These are phyloP conservation scores for Neotoma lepida DNA, from an alignment of 2,113 vertebrate genomes.

Conservation along the genomic window DNA sequence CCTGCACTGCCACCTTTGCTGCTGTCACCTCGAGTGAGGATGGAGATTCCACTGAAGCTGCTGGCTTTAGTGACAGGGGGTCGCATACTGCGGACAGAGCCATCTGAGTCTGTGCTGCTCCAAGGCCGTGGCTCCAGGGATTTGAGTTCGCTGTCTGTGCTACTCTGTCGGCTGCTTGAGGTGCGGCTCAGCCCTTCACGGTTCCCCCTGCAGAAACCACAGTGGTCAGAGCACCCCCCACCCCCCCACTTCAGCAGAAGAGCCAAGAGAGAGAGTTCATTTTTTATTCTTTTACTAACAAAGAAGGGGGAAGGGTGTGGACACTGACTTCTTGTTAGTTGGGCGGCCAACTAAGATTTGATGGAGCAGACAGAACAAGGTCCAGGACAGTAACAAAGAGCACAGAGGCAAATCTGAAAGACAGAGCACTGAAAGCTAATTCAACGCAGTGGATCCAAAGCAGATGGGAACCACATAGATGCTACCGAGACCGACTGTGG, in stretches of 20 bases:
- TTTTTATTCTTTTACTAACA: conserved; percentile 61
- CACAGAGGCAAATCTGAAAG: conserved; percentile 71
- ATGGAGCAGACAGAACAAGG: conserved; percentile 76
- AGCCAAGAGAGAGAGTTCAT: conserved; percentile 67
- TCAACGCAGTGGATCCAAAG: conserved; percentile 61
- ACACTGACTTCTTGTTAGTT: conserved; percentile 74
- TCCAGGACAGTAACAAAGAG: conserved; percentile 68
- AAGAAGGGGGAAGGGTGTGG: conserved; percentile 13
- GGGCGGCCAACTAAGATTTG: conserved; percentile 69
- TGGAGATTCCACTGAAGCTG: conserved; percentile 99
- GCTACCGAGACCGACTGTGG: conserved; percentile 76
- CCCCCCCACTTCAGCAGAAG: conserved; percentile 66
- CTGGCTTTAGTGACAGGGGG: conserved; percentile 98
- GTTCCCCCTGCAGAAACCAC: conserved; percentile 88
- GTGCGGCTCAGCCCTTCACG: conserved; percentile 93
- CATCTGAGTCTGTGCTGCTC: conserved; percentile 99
- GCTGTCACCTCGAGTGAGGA: conserved; percentile 96
- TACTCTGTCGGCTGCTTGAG: conserved; percentile 98
- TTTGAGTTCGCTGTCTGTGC: conserved; percentile 97
- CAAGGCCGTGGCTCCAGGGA: conserved; percentile 97
- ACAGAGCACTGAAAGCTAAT: conserved; percentile 66
- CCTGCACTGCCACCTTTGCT: conserved; percentile 91
- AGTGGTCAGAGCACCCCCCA: conserved; percentile 73
- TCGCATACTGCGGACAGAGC: conserved; percentile 92
- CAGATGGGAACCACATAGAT: conserved; percentile 62